Evolutionary conservation across 35 echinoderm and acorn worm species (phyloP), one percentile per base, ranked within the genome.

Genomic region (Patiria miniata): DNA sequence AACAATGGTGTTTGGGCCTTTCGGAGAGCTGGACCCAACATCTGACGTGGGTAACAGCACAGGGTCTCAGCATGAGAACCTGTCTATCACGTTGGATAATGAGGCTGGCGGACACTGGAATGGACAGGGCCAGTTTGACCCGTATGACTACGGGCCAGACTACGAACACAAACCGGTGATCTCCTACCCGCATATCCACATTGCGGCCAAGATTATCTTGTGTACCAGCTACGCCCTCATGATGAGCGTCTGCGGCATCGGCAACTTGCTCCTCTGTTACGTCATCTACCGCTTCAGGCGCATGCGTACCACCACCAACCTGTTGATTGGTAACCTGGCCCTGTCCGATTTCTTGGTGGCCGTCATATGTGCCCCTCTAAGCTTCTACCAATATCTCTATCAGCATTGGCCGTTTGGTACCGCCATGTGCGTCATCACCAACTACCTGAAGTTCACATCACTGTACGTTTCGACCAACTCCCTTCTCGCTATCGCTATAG

Each of bases 391-490:
- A 50, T 89, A 92, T 53, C 85, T 92, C 30, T 85, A 91, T 40
- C 86, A 92, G 18, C 80, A 50, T 42, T 99, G 96, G 96, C 92
- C 96, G 2, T 99, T 95, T 68, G 96, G 96, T n/a, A 82, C 89
- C 39, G 89, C 82, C 9, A 87, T 99, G 83, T 99, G 96, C 51
- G 61, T 93, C 51, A 79, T 91, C 1, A 93, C 94, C 47, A 87
- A 83, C 36, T 99, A 89, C 80, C 40, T 99, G 59, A 99, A 99
- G 61, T 79, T 76, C 57, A 81, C 90, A n/a, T 99, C 96, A 37
- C 86, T 99, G 22, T 99, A 99, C 57, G 96, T 99, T 5, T 99
- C 96, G 0, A 90, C 89, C 38, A 99, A 99, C 58, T 99, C 96
- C 1, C 87, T 99, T 10, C 86, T 99, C 36, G 96, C 90, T 5